These are phyloP conservation scores for Hylia prasina DNA, from an alignment of 2,113 vertebrate genomes.

Conservation along the genomic window DNA sequence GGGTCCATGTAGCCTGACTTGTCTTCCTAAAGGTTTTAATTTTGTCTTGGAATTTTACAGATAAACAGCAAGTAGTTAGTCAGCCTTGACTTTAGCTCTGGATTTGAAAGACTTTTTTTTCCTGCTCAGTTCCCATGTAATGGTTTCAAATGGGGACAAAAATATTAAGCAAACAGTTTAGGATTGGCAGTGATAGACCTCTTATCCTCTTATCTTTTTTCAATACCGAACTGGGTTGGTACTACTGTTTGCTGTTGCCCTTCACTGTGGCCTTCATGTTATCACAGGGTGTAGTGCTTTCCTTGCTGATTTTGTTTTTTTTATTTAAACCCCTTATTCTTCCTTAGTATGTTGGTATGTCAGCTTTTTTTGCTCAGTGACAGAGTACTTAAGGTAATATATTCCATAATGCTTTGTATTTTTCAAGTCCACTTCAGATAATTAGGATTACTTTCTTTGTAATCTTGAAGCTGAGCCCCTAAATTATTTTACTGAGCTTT, in stretches of 20 bases:
- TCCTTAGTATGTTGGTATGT: not conserved
- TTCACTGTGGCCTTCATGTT: not conserved
- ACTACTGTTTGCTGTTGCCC: not conserved
- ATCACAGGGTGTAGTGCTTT: not conserved
- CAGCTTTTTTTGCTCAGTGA: not conserved
- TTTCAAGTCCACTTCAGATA: not conserved
- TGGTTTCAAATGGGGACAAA: not conserved
- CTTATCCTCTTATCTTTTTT: not conserved
- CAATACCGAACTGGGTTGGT: not conserved
- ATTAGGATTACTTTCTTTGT: not conserved
- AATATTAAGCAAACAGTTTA: not conserved
- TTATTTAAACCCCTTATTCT: not conserved
- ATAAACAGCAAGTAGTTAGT: not conserved
- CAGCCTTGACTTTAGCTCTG: not conserved
- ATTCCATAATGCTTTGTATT: not conserved
- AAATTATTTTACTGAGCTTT: not conserved
- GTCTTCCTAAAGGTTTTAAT: not conserved
- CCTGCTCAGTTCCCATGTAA: not conserved
- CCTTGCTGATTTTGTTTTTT: not conserved
- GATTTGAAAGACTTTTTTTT: not conserved
- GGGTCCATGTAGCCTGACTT: not conserved
- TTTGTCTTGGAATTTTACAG: not conserved
- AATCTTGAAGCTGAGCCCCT: not conserved
- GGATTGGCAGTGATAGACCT: not conserved
- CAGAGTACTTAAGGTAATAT: not conserved